Evolutionary conservation across 2,888 invertebrate genomes (phyloP), one percentile per base, ranked within the genome.

Genomic region (Himalopsyche tibetana): DNA sequence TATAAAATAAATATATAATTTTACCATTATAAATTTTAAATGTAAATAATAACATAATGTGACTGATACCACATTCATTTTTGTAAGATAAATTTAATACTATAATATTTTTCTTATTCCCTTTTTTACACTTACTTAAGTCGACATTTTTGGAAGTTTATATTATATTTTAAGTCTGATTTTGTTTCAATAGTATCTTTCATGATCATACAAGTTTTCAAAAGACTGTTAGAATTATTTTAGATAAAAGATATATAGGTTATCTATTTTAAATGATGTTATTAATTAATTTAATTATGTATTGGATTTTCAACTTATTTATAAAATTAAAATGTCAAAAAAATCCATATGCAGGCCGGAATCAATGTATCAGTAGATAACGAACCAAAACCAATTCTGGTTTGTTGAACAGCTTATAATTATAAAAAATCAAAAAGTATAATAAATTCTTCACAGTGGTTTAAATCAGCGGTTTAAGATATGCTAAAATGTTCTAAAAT

Each of bases 181-280:
- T 63, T 19, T 63, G 63, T 63, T 63, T 5, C 19, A n/a, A 63
- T 63, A 63, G 63, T 28, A 63, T 63, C 63, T 19, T 63, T 63
- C 63, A 19, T 28, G 63, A 63, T 63, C 28, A 63, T 81, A 40
- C 81, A 40, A 45, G 83, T 51, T 80, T 86, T 84, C 81, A 63
- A 82, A 86, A 86, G 86, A 86, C 86, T 86, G 86, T 86, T 86
- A 86, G 86, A 80, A 81, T 84, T 86, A 84, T 86, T 86, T 84
- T 81, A 86, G 81, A 86, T 80, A 86, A 84, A 63, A 63, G 19
- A 63, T 9, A 63, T 28, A 19, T 63, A 63, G 63, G 63, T 63
- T 63, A 63, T 63, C 63, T 63, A 63, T 63, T 63, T 63, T 19
- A 63, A 63, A 63, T 63, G n/a, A 63, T 63, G 19, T 19, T 63